Evolutionary conservation across 2,113 vertebrate genomes (phyloP).

Genomic region (Natator depressus): DNA sequence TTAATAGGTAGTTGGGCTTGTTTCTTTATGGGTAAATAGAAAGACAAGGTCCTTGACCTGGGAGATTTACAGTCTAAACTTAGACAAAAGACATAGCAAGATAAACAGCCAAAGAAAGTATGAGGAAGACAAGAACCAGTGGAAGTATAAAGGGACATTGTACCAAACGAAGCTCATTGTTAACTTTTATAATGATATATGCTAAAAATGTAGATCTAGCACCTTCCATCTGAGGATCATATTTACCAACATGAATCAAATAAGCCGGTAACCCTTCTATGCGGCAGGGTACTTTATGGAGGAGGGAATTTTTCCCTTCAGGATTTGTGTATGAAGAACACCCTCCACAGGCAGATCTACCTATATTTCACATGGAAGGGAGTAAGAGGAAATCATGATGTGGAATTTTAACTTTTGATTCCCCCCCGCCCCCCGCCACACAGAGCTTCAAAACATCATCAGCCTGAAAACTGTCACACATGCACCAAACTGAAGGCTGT

Average conservation of each 20-base stretch:
- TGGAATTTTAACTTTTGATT: neutral
- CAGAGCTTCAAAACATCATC: neutral
- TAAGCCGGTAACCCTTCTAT: neutral
- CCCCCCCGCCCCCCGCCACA: neutral
- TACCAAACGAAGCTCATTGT: neutral
- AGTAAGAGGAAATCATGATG: neutral
- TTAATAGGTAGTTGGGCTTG: neutral
- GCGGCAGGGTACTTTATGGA: neutral
- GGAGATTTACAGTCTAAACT: slow-evolving; percentile 16
- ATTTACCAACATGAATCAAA: neutral
- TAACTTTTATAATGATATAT: neutral
- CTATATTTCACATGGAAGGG: neutral
- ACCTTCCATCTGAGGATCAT: neutral
- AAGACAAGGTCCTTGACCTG: slow-evolving; percentile 6
- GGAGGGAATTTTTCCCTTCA: neutral
- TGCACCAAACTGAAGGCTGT: neutral
- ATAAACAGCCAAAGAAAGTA: neutral
- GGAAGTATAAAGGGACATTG: neutral
- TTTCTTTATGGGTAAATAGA: neutral
- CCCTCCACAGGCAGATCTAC: neutral
- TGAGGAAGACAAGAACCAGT: neutral
- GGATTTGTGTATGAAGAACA: neutral
- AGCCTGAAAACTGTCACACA: neutral
- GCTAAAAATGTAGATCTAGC: neutral
- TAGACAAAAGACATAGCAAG: neutral